Evolutionary conservation across 2,113 vertebrate genomes (phyloP).

Genomic region (Pseudopipra pipra): DNA sequence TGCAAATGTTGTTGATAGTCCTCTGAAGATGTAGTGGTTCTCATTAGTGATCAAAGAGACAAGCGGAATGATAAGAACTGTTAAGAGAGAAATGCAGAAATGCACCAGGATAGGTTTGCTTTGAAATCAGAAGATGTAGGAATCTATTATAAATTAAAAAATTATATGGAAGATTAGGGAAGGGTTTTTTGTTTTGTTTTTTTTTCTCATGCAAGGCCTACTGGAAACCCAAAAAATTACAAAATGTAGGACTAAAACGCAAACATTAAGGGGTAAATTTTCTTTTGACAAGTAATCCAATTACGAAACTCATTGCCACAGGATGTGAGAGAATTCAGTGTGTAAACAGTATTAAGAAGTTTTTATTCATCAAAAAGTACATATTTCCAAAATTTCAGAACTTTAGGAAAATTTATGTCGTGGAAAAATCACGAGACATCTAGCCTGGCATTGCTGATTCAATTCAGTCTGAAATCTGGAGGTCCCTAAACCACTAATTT

Average conservation of each 20-base stretch:
- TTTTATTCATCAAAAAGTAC: neutral
- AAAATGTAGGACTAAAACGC: neutral
- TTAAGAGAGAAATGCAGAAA: neutral
- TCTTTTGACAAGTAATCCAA: neutral
- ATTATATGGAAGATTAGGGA: neutral
- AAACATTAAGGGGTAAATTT: neutral
- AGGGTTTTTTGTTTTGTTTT: rapidly evolving
- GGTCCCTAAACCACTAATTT: neutral
- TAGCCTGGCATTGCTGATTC: neutral
- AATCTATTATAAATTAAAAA: neutral
- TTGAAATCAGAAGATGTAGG: neutral
- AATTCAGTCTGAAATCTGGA: neutral
- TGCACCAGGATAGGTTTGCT: neutral
- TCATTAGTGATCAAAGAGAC: neutral
- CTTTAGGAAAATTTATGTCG: neutral
- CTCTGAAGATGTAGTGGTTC: neutral
- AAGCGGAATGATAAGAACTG: neutral
- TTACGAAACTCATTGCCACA: neutral
- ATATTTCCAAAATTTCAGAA: neutral
- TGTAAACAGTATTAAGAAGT: neutral
- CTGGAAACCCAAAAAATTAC: neutral
- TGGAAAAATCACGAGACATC: neutral
- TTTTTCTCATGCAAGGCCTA: neutral
- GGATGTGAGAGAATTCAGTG: neutral
- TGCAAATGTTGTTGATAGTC: neutral